Conservation (phyloP, 2,888 invertebrate species). For the Eupithecia tripunctaria region DNA sequence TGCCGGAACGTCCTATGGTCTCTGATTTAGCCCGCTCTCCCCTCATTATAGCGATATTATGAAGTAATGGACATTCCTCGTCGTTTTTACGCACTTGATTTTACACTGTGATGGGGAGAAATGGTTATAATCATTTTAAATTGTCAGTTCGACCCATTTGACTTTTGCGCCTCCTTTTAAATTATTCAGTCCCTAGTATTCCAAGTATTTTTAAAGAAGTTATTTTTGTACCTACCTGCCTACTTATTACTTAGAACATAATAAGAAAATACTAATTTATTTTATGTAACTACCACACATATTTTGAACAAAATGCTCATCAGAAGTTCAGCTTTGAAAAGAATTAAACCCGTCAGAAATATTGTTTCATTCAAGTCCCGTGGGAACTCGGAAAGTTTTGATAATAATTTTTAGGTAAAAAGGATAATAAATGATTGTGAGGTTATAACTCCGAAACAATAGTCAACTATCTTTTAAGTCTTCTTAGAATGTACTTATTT, state of each 20-base stretch:
- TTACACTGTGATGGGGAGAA: slow-evolving; percentile 59
- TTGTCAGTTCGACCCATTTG: slow-evolving; percentile 50
- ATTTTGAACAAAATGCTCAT: background rate
- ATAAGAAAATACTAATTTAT: no score
- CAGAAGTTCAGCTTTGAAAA: background rate
- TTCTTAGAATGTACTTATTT: background rate
- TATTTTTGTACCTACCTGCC: background rate
- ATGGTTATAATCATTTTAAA: slow-evolving; percentile 65
- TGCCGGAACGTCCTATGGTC: slow-evolving; percentile 63
- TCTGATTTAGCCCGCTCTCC: slow-evolving; percentile 63
- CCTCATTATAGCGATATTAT: slow-evolving; percentile 72
- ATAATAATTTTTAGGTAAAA: background rate
- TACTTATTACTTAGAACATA: no score
- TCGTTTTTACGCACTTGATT: slow-evolving; percentile 64
- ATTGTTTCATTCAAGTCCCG: background rate
- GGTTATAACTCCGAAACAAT: background rate
- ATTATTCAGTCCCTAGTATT: background rate
- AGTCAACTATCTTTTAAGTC: background rate
- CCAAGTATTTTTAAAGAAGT: slow-evolving; percentile 8
- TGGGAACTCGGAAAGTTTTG: background rate
- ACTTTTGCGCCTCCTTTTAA: slow-evolving; percentile 14
- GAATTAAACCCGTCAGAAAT: background rate
- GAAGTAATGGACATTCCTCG: slow-evolving; percentile 71
- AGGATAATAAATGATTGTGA: background rate
- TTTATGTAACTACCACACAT: no score